Percentiles rank a stretch among this genome's conserved stretches.
Conservation (phyloP, 2,797 vertebrate species). For the Ceyx erithaca region DNA sequence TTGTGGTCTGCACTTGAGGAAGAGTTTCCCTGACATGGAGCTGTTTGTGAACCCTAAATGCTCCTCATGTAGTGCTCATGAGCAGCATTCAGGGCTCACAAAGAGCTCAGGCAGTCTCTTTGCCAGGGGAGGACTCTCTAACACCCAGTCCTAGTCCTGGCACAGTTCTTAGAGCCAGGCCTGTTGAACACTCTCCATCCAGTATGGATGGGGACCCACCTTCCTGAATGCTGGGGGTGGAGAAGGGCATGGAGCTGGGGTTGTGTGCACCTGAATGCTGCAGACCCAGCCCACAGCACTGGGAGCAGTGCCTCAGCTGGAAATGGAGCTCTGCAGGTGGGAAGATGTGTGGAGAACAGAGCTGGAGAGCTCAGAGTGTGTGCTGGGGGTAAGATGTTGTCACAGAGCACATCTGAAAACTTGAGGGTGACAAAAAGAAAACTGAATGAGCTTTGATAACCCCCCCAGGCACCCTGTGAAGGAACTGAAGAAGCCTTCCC, state of each 20-base stretch:
- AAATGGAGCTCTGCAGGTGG: too few relatives aligned
- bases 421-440: background rate
- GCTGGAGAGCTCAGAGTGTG: rapidly evolving
- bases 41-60: too few relatives aligned
- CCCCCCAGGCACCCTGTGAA: background rate
- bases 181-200: background rate
- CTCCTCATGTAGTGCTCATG: background rate
- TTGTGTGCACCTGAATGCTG: background rate
- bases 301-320: background rate
- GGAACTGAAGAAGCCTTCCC: background rate
- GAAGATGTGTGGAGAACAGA: background rate
- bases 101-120: background rate
- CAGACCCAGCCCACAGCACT: rapidly evolving
- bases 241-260: background rate
- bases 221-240: background rate
- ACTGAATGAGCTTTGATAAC: background rate
- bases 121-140: background rate
- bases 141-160: background rate
- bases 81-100: background rate
- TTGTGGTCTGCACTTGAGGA: background rate
- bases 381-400: background rate
- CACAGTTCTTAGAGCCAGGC: background rate
- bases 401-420: background rate
- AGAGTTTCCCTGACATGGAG: background rate
- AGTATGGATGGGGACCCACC: background rate